Base-by-base conservation (phyloP, 2,797 vertebrate species). In the Sphenodon punctatus region DNA sequence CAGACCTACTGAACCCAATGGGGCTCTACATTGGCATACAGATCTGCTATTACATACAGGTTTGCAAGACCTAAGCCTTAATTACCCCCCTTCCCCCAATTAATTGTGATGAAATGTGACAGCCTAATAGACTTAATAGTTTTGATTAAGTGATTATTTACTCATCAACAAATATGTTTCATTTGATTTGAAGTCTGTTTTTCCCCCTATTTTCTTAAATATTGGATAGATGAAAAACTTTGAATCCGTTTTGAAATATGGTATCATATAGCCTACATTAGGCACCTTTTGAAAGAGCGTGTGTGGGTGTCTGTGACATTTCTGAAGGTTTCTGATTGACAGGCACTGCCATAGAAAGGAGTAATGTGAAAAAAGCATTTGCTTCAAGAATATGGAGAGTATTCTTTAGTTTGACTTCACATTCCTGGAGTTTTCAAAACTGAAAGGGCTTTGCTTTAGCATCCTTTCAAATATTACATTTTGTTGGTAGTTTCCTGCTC, bases 181-280 rank as follows among this genome's bases (percentile, higher is more conserved):
- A 78, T 86, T 91, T 83, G 80, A 48, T 88, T 87, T 87, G 12
- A 73, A 91, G 90, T 93, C 92, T 92, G 86, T 93, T 80, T 89
- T 90, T 93, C 93, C 89, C 71, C 88, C 86, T 51, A n/a, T n/a
- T 36, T 80, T 93, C 88, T 82, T 93, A 93, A 93, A 92, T 85
- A 81, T 74, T 43, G 74, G 61, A 78, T 78, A 67, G 67, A 84
- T 74, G 51, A 88, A 90, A 87, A 89, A 65, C 76, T 88, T 67
- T 58, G 80, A 86, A 93, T 91, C 65, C 19, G 43, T 61, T 78
- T 51, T 42, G 66, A 86, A 80, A 72, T 85, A 85, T 86, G n/a
- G 82, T 69, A 72, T 89, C 88, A 77, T 77, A 78, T 84, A 46
- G n/a, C 89, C 75, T 76, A 75, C 89, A 76, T 71, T 86, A 91